Conservation (phyloP, 2,797 vertebrate species). For the Melanotaenia nigrans region DNA sequence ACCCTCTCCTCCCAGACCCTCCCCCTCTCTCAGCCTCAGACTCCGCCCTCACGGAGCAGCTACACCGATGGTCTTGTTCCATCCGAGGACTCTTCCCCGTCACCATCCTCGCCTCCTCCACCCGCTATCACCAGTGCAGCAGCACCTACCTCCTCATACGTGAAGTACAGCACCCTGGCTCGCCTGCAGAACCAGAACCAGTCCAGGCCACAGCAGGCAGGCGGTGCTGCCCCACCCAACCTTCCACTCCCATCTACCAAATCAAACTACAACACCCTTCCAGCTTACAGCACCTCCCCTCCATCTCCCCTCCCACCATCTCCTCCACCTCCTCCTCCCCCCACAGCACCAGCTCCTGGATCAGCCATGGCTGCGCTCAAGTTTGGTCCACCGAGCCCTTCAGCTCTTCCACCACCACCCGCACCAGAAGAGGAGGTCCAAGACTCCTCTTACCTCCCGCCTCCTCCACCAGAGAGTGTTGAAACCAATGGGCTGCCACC, state of each 20-base stretch:
- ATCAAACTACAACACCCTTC: conserved; percentile 80
- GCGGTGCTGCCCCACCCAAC: not conserved
- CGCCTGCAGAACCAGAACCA: conserved; percentile 85
- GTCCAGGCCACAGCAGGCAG: conserved; percentile 15
- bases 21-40: conserved; percentile 74
- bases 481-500: conserved; percentile 72
- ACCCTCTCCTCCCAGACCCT: conserved; percentile 65
- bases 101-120: conserved; percentile 68
- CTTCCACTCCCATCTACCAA: conserved; percentile 71
- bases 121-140: conserved; percentile 53
- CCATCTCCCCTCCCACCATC: conserved; percentile 74
- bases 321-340: conserved; percentile 82
- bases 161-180: conserved; percentile 93
- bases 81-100: conserved; percentile 74
- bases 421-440: conserved; percentile 56
- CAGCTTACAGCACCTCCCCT: conserved; percentile 61
- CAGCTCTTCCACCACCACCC: conserved; percentile 80
- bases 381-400: conserved; percentile 77
- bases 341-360: conserved; percentile 80
- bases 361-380: conserved; percentile 89
- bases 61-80: conserved; percentile 79
- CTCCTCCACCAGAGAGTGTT: conserved; percentile 61
- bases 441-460: conserved; percentile 60
- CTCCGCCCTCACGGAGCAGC: conserved; percentile 82
- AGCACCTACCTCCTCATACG: conserved; percentile 77